Percentiles rank a stretch among this genome's conserved stretches.
These are phyloP conservation scores for Epistrophella euchroma DNA, from an alignment of 2,888 invertebrate genomes.

Conservation along the genomic window DNA sequence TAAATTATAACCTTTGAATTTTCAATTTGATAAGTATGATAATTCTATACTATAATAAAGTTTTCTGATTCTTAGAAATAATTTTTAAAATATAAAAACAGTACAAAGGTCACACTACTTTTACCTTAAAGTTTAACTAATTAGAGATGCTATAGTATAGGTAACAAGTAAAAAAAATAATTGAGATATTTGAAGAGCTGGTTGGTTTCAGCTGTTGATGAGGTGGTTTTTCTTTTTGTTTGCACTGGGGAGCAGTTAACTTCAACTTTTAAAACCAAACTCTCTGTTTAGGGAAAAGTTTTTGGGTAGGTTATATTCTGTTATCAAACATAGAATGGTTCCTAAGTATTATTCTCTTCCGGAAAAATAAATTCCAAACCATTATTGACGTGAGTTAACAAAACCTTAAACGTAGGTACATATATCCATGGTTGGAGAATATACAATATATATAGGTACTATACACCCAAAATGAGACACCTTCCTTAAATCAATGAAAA, in stretches of 20 bases:
- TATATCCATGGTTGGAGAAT: background rate
- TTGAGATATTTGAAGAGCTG: constrained; percentile 7
- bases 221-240: background rate
- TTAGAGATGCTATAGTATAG: constrained; percentile 28
- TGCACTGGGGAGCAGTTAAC: constrained; percentile 50
- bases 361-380: constrained; percentile 1
- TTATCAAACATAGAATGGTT: constrained; percentile 5
- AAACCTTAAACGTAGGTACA: constrained; percentile 15
- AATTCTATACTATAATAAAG: too few relatives aligned
- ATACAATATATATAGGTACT: background rate
- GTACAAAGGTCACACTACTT: constrained; percentile 6
- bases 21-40: too few relatives aligned
- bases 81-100: background rate
- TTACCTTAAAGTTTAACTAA: constrained; percentile 36
- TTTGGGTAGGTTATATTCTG: background rate
- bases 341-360: background rate
- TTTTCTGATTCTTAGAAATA: too few relatives aligned
- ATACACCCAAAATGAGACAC: background rate
- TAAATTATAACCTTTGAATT: too few relatives aligned
- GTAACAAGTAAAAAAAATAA: background rate
- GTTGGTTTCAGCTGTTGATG: constrained; percentile 1
- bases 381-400: constrained; percentile 10
- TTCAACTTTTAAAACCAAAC: constrained; percentile 24
- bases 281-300: constrained; percentile 24
- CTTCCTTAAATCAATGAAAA: constrained; percentile 16